These are phyloP conservation scores for Drosophila atripex DNA, from an alignment of 2,888 invertebrate species.

Conservation along the genomic window DNA sequence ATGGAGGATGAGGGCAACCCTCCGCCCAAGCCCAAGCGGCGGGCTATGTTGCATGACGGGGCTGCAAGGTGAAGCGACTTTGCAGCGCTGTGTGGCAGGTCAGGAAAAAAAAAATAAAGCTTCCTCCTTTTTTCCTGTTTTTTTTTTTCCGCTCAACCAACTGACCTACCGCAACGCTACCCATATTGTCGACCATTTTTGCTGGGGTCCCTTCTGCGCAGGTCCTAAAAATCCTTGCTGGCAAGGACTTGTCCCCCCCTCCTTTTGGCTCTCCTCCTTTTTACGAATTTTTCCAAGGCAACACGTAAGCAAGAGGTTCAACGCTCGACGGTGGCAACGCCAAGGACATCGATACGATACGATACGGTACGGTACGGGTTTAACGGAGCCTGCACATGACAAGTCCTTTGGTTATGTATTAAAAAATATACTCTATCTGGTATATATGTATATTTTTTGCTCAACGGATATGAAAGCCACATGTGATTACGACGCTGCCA, in stretches of 20 bases:
- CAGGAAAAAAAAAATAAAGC: constrained; percentile 10
- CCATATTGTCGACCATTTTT: constrained; percentile 44
- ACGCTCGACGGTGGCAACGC: constrained; percentile 66
- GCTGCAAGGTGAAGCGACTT: constrained; percentile 21
- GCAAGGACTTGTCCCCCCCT: background rate
- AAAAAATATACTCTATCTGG: background rate
- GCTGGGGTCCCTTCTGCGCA: constrained; percentile 53
- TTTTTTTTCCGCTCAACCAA: constrained; percentile 18
- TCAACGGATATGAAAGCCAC: constrained; percentile 7
- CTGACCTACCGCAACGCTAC: constrained; percentile 70
- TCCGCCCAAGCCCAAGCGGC: background rate
- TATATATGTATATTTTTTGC: background rate
- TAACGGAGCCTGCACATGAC: constrained; percentile 42
- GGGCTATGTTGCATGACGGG: background rate
- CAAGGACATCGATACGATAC: constrained; percentile 72
- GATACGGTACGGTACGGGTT: constrained; percentile 16
- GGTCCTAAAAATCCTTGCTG: constrained; percentile 31
- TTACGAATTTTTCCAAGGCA: constrained; percentile 69
- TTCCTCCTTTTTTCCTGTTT: background rate
- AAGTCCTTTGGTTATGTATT: constrained; percentile 15
- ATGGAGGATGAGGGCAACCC: background rate
- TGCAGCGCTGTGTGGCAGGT: constrained; percentile 59
- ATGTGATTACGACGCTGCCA: constrained; percentile 24
- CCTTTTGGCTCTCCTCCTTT: background rate
- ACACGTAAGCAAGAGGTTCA: constrained; percentile 69